Percentiles rank a stretch among this genome's conserved stretches.
phyloP scores from a whole-genome alignment of 1,140 invertebrate species.

The Drosophila malerkotliana region DNA sequence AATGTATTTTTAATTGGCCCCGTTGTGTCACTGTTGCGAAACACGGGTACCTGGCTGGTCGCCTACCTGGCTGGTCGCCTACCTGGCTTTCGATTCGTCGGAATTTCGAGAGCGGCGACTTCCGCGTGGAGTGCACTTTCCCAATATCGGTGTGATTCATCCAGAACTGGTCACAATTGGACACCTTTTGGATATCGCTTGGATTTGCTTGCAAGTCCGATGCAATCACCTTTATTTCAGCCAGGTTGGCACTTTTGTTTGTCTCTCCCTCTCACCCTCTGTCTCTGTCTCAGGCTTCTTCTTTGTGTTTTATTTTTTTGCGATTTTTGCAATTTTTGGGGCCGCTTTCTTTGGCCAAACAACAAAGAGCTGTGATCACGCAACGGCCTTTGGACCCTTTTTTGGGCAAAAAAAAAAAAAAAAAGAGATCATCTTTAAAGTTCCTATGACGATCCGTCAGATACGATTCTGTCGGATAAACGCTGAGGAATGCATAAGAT shows the following conservation, averaged over 20 bases:
- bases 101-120: slow-evolving; percentile 26
- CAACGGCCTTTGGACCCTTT: slow-evolving; percentile 30
- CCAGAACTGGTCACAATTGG: slow-evolving; percentile 45
- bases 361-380: slow-evolving; percentile 23
- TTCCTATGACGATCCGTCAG: slow-evolving; percentile 11
- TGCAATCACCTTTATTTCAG: background rate
- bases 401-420: background rate
- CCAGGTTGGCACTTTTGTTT: slow-evolving; percentile 37
- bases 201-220: slow-evolving; percentile 8
- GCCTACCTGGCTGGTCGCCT: background rate
- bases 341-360: slow-evolving; percentile 50
- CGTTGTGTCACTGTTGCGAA: slow-evolving; percentile 14
- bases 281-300: slow-evolving; percentile 2
- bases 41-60: background rate
- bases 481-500: slow-evolving; percentile 11
- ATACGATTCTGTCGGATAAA: background rate
- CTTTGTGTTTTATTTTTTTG: slow-evolving; percentile 12
- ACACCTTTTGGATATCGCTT: slow-evolving; percentile 40
- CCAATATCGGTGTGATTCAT: slow-evolving; percentile 36
- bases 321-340: slow-evolving; percentile 46
- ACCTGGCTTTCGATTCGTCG: background rate
- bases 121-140: slow-evolving; percentile 44
- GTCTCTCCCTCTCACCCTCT: slow-evolving; percentile 2
- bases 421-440: background rate
- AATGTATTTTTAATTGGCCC: slow-evolving; percentile 6